These are phyloP conservation scores for Acanthopleura granulata DNA, from an alignment of 2,888 invertebrate species.

Conservation along the genomic window DNA sequence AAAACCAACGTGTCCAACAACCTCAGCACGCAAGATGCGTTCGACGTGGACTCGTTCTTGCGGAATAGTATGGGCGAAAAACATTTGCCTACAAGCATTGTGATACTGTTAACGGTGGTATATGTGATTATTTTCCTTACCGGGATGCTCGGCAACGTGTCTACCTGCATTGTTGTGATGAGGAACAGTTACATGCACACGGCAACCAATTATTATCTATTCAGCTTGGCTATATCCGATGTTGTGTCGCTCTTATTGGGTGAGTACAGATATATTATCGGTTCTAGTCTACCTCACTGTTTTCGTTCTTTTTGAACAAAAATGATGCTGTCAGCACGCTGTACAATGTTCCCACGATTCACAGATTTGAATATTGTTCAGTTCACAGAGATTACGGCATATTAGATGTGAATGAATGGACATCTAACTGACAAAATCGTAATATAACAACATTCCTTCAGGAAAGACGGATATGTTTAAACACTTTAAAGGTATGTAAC, in stretches of 20 bases:
- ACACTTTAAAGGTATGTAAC: too few species aligned
- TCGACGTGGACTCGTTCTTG: background rate
- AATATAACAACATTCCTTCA: too few species aligned
- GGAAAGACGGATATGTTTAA: too few species aligned
- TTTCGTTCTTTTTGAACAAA: too few species aligned
- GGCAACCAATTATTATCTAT: slow-evolving; percentile 75
- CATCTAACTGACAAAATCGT: too few species aligned
- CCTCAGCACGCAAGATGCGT: background rate
- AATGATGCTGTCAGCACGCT: too few species aligned
- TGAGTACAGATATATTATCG: slow-evolving; percentile 38
- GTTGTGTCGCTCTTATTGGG: slow-evolving; percentile 83
- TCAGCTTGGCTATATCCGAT: slow-evolving; percentile 89
- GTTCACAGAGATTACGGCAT: too few species aligned
- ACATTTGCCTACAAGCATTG: slow-evolving; percentile 25
- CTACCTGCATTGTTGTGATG: slow-evolving; percentile 46
- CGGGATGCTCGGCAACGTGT: slow-evolving; percentile 44
- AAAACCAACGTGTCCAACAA: background rate
- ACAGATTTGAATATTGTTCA: too few species aligned
- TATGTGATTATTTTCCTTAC: slow-evolving; percentile 35
- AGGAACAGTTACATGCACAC: slow-evolving; percentile 76
- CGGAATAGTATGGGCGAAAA: slow-evolving; percentile 24
- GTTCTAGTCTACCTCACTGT: too few species aligned
- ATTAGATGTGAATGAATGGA: too few species aligned
- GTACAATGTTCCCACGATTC: too few species aligned
- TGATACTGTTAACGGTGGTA: slow-evolving; percentile 28